A percentile compares a stretch with the other conserved stretches of the same genome.
Conservation (phyloP, 1,140 invertebrate species). For the Drosophila albomicans region DNA sequence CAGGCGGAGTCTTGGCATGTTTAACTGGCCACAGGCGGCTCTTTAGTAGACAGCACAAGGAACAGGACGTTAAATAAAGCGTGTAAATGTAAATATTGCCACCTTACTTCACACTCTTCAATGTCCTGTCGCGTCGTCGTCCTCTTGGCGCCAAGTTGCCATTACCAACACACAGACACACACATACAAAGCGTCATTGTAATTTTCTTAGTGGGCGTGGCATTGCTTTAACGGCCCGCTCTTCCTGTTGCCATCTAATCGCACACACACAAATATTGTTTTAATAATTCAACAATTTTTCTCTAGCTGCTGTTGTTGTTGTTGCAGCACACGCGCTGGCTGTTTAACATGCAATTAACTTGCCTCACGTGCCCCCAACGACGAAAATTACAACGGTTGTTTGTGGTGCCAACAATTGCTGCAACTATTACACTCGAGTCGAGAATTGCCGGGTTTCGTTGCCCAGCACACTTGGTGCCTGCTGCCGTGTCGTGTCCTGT, state of each 20-base stretch:
- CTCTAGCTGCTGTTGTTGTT: conserved; percentile 10
- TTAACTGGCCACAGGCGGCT: conserved; percentile 61
- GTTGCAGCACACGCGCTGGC: conserved; percentile 16
- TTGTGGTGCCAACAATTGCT: conserved; percentile 70
- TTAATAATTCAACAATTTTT: conserved; percentile 71
- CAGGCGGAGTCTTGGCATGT: conserved; percentile 38
- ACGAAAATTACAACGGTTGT: conserved; percentile 68
- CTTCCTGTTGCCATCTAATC: conserved; percentile 54
- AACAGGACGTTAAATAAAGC: conserved; percentile 54
- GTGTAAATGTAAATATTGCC: conserved; percentile 79
- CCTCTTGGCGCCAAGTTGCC: conserved; percentile 66
- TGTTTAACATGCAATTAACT: conserved; percentile 74
- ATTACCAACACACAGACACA: conserved; percentile 31
- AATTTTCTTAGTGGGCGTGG: conserved; percentile 42
- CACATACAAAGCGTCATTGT: conserved; percentile 23
- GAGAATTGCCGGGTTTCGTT: conserved; percentile 59
- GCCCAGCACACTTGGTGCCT: conserved; percentile 25
- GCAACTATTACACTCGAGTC: conserved; percentile 59
- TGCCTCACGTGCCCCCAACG: conserved; percentile 43
- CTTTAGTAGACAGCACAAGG: conserved; percentile 43
- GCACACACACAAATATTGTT: conserved; percentile 73
- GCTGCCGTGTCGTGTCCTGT: background rate
- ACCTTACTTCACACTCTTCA: conserved; percentile 43
- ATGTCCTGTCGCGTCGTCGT: conserved; percentile 30
- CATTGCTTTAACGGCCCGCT: background rate